Conservation (phyloP, 2,113 vertebrate genomes). For the Chionomys nivalis region DNA sequence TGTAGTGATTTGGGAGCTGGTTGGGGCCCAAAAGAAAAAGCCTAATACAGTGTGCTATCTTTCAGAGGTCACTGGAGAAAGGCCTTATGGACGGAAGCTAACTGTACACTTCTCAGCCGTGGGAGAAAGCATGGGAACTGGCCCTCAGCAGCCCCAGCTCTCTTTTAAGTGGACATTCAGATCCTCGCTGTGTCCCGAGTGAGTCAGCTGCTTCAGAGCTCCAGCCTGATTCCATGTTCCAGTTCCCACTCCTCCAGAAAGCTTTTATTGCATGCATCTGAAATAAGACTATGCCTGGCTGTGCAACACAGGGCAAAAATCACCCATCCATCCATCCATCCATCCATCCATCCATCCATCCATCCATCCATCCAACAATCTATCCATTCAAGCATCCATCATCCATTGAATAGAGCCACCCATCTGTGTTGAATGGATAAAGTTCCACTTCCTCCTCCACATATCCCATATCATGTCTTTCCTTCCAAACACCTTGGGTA, state of each 20-base stretch:
- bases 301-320: slow-evolving; percentile 5
- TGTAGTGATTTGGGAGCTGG: neutral
- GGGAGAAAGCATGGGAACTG: neutral
- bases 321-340: neutral
- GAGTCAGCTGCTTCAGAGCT: neutral
- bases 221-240: neutral
- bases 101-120: neutral
- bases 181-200: neutral
- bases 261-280: neutral
- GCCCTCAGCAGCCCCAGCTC: neutral
- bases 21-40: neutral
- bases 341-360: neutral
- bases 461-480: neutral
- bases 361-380: neutral
- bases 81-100: neutral
- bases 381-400: neutral
- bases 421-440: neutral
- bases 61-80: neutral
- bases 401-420: neutral
- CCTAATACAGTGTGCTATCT: neutral
- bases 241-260: neutral
- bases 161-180: neutral
- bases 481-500: neutral
- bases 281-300: slow-evolving; percentile 3
- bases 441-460: neutral